These are phyloP conservation scores for Chelon labrosus DNA, from an alignment of 2,797 vertebrate species.

Conservation along the genomic window DNA sequence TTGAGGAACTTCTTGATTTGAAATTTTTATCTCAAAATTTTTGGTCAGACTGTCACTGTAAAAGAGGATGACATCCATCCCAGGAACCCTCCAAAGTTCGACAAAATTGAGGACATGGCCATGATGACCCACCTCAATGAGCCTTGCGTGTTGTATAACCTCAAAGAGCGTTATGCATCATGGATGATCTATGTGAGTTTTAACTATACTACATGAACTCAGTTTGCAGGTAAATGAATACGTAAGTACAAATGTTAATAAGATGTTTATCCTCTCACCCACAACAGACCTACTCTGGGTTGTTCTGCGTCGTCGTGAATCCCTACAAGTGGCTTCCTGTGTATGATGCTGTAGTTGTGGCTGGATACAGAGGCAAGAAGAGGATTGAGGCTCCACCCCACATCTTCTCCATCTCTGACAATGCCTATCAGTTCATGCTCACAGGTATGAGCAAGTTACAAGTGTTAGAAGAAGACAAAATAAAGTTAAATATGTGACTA, in stretches of 20 bases:
- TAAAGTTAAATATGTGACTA: no score
- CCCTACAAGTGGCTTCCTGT: constrained; percentile 93
- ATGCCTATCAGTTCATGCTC: constrained; percentile 88
- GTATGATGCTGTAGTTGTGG: constrained; percentile 60
- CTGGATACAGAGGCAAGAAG: neutral
- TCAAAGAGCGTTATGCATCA: constrained; percentile 93
- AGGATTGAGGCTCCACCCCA: constrained; percentile 67
- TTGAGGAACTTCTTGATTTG: no score
- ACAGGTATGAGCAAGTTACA: neutral
- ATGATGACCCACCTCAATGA: constrained; percentile 88
- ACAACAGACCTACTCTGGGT: constrained; percentile 85
- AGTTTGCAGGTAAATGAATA: no score
- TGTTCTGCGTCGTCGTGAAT: constrained; percentile 92
- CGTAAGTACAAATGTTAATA: no score
- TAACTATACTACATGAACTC: no score
- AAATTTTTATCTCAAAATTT: no score
- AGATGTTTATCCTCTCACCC: no score
- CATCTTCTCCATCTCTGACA: constrained; percentile 91
- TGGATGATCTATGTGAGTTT: constrained; percentile 92
- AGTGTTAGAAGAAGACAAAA: neutral
- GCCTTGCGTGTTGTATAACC: constrained; percentile 92
- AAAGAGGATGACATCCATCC: constrained; percentile 66
- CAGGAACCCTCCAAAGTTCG: constrained; percentile 88
- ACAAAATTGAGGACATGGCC: constrained; percentile 85
- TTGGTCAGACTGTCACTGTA: constrained; percentile 52